Evolutionary conservation across 2,888 invertebrate genomes (phyloP), one percentile per base, ranked within the genome.

Genomic region (Drosophila melanocephala): DNA sequence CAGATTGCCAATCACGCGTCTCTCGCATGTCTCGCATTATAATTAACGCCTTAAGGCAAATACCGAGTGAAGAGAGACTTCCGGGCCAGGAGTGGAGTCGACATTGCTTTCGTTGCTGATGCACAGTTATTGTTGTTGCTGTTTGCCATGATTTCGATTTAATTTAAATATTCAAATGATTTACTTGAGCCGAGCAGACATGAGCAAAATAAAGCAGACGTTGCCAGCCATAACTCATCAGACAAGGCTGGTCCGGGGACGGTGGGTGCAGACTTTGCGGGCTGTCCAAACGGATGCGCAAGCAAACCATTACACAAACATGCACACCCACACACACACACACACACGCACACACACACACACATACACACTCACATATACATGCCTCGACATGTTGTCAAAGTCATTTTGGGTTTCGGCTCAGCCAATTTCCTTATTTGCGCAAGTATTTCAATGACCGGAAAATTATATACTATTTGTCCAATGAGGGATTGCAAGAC

Each of bases 401-500:
- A 85, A 89, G 77, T 82, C 85, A 87, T 85, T 85, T 85, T 47
- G 79, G 75, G 67, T 70, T 70, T 72, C 59, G 69, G 76, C 79
- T 82, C 83, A 78, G 89, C 89, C 83, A 78, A 91, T 91, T 91
- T 91, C 91, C 92, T 85, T 84, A 87, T 87, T 87, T 87, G 87
- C 68, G 77, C 87, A 89, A 86, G 82, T 87, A 87, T 84, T 89
- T 89, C 92, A 92, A 86, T 90, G 92, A 90, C 91, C 92, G 92
- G 92, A 92, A 92, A 92, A 92, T 92, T 91, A 91, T 86, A 88
- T 83, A 90, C 80, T 89, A 84, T 89, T 89, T 85, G 83, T 79
- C 86, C 86, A 75, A 83, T 69, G 76, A 72, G 69, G 65, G 72
- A 69, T 77, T 77, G 77, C 61, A 63, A 57, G 28, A 47, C 32